These are phyloP conservation scores for Cyprinella venusta DNA, from an alignment of 2,797 vertebrate species.

Conservation along the genomic window DNA sequence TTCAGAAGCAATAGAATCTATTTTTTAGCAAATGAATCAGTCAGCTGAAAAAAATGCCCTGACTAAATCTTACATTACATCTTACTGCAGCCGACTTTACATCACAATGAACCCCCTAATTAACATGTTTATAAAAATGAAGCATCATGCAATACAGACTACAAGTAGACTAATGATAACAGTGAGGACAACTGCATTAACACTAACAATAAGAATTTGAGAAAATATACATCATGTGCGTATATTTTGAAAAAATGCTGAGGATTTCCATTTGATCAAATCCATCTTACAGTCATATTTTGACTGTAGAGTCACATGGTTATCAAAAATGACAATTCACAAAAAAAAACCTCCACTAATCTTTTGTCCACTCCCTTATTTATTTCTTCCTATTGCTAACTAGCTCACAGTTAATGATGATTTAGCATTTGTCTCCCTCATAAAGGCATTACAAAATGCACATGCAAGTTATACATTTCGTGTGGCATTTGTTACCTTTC, in stretches of 20 bases:
- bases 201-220: constrained; percentile 50
- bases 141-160: constrained; percentile 80
- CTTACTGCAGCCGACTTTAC: background rate
- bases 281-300: background rate
- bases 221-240: constrained; percentile 42
- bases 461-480: constrained; percentile 34
- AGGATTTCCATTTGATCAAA: constrained; percentile 18
- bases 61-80: background rate
- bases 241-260: background rate
- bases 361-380: background rate
- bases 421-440: background rate
- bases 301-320: constrained; percentile 10
- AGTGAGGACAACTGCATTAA: constrained; percentile 52
- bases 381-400: background rate
- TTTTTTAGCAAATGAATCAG: background rate
- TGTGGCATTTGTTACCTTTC: background rate
- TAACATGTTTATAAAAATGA: constrained; percentile 47
- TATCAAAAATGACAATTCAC: constrained; percentile 23
- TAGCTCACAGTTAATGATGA: background rate
- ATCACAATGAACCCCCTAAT: constrained; percentile 64
- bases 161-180: constrained; percentile 64
- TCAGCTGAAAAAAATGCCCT: background rate
- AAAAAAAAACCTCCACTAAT: background rate
- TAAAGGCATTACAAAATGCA: constrained; percentile 15
- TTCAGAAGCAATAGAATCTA: background rate